Conservation (phyloP, 2,888 invertebrate species). For the Polydrusus cervinus region DNA sequence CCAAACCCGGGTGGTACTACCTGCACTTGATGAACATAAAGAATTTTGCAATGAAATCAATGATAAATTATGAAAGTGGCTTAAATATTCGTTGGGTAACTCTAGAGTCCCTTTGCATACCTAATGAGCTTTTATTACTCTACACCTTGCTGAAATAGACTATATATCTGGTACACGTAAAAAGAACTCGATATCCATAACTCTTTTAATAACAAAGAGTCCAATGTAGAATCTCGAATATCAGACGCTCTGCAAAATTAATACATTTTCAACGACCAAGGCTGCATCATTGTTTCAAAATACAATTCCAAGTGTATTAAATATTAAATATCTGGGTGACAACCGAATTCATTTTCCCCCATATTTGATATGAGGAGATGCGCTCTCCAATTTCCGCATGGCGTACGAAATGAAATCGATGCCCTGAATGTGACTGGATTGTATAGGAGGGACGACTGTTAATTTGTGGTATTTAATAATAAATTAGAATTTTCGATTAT, state of each 20-base stretch:
- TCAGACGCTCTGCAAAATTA: background rate
- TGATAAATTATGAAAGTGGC: no score
- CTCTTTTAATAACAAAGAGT: no score
- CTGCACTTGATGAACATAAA: no score
- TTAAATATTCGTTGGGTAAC: no score
- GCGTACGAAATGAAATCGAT: conserved; percentile 21
- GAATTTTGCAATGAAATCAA: no score
- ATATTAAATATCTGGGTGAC: conserved; percentile 26
- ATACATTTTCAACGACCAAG: background rate
- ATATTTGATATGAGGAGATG: conserved; percentile 25
- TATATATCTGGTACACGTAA: no score
- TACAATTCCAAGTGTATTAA: conserved; percentile 10
- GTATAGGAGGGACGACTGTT: conserved; percentile 11
- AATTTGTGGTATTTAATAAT: conserved; percentile 26
- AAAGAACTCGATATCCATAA: no score
- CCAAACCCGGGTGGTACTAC: no score
- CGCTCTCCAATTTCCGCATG: conserved; percentile 29
- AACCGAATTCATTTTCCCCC: conserved; percentile 23
- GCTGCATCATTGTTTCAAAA: conserved; percentile 10
- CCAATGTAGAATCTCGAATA: no score
- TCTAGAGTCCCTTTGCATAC: no score
- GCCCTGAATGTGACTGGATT: conserved; percentile 20
- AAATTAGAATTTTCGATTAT: conserved; percentile 11
- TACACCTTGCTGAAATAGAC: no score
- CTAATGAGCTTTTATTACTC: no score